Conservation (phyloP, 1,140 invertebrate genomes). For the Orchesella cincta region DNA sequence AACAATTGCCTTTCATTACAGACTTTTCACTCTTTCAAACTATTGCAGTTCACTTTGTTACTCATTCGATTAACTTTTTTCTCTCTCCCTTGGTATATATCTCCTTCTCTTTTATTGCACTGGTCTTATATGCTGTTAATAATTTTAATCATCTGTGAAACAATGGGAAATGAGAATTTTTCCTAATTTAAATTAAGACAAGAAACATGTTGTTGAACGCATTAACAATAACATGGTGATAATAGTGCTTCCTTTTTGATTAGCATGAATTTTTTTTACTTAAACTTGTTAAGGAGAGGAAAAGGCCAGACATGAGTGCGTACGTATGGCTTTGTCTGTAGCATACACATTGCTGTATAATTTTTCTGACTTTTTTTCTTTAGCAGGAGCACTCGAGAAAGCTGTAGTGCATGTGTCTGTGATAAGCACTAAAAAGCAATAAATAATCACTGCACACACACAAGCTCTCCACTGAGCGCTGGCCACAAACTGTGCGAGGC, state of each 20-base stretch:
- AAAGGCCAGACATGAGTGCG: not conserved
- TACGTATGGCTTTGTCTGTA: too few species aligned
- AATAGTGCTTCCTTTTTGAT: constrained; percentile 7
- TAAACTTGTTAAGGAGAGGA: not conserved
- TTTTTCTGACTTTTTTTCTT: not conserved
- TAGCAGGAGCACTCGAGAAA: not conserved
- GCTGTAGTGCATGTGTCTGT: too few species aligned
- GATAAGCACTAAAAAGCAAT: too few species aligned
- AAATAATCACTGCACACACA: too few species aligned
- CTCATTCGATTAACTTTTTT: not conserved
- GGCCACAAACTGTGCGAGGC: constrained; percentile 9
- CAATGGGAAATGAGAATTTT: constrained; percentile 1
- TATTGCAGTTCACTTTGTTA: not conserved
- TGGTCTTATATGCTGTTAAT: too few species aligned
- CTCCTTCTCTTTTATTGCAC: not conserved
- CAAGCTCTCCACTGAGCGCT: not conserved
- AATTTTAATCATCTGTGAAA: not conserved
- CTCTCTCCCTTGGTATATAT: not conserved
- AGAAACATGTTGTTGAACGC: constrained; percentile 25
- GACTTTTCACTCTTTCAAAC: too few species aligned
- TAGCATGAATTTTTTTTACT: constrained; percentile 2
- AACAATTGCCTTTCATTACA: too few species aligned
- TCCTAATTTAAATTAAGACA: constrained; percentile 26
- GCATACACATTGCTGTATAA: too few species aligned
- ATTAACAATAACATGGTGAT: constrained; percentile 19